A percentile compares a stretch with the other conserved stretches of the same genome.
phyloP scores from a whole-genome alignment of 2,113 vertebrate species.

The Rhinopomastus cyanomelas region DNA sequence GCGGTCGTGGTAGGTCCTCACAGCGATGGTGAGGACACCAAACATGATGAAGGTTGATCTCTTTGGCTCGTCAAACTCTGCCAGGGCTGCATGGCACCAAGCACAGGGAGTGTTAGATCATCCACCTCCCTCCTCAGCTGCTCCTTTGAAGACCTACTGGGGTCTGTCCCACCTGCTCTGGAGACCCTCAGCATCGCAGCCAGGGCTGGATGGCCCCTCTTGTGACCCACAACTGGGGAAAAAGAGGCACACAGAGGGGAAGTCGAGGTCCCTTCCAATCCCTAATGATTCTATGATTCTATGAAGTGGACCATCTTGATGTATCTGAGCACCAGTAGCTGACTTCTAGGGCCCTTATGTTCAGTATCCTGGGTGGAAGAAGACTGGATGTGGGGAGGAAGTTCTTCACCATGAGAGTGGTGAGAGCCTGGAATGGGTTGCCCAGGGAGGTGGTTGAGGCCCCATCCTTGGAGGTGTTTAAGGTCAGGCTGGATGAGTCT shows the following conservation, averaged over 20 bases:
- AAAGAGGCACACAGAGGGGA: not conserved
- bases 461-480: too few species aligned
- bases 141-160: not conserved
- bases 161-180: not conserved
- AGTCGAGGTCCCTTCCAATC: too few species aligned
- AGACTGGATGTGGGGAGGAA: too few species aligned
- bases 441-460: too few species aligned
- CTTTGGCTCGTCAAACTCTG: slow-evolving; percentile 94
- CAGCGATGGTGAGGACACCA: slow-evolving; percentile 87
- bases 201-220: not conserved
- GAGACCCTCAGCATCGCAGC: too few species aligned
- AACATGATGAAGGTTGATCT: slow-evolving; percentile 91
- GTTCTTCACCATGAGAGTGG: too few species aligned
- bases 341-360: not conserved
- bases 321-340: not conserved
- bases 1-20: slow-evolving; percentile 92
- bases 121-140: not conserved
- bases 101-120: not conserved
- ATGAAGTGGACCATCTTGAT: accelerated
- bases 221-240: not conserved
- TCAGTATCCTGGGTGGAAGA: not conserved
- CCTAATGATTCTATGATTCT: too few species aligned
- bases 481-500: too few species aligned
- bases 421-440: too few species aligned
- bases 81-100: slow-evolving; percentile 78